Base-by-base conservation (phyloP, 2,797 vertebrate genomes). In the Eleutherodactylus coqui region DNA sequence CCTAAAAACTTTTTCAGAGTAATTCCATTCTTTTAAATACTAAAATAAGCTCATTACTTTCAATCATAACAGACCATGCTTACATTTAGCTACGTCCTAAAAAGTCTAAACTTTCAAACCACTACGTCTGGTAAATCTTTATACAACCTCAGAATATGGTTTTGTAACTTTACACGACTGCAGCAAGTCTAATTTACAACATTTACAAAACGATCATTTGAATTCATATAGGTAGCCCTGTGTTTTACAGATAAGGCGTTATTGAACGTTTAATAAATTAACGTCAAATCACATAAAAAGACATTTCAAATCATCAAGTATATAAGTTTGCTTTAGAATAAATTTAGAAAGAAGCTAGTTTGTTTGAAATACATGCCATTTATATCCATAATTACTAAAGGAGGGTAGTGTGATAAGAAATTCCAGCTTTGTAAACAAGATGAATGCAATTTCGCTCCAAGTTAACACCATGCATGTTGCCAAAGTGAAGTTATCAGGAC, bases 251-350 rank as follows among this genome's bases (percentile, higher is more conserved):
- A 81, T 69, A 69, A 81, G 60, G 43, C 21, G 24, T 81, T 80
- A 60, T 79, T 62, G 60, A 60, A 43, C 55, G 34, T 80, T 67
- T 80, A 80, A 67, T 80, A 80, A 67, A 5, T 51, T 62, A 79
- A 45, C 5, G n/a, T 27, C 43, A 62, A n/a, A 43, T 62, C 64
- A 62, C 58, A 80, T 32, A 43, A 64, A 45, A 21, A 19, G n/a
- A 64, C 24, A n/a, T 60, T 67, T 67, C 9, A 64, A 67, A 67
- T 64, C 34, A 17, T 21, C 27, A 45, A 27, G 13, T n/a, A 34
- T 16, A 64, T 19, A 79, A 80, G 36, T 47, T 49, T 64, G 5
- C 27, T 47, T 67, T 27, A 9, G 27, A 27, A 67, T 47, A 67
- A 47, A 62, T 67, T 80, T 49, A 19, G n/a, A 27, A 64, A 67